Conservation (phyloP, 2,113 vertebrate species). For the Gulo gulo region DNA sequence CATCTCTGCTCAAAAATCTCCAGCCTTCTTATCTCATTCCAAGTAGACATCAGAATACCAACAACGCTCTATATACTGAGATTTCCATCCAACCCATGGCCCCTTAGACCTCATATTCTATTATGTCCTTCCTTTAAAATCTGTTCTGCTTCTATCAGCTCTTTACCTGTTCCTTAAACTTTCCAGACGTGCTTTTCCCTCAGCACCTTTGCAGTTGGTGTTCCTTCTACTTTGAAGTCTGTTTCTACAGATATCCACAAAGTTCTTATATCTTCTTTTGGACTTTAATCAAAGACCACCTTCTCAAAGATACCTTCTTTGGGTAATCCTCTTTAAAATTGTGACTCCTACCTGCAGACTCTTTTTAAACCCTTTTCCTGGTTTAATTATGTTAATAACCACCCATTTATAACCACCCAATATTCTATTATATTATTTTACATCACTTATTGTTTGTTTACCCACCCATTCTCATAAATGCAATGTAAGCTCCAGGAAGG, state of each 20-base stretch:
- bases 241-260: not conserved
- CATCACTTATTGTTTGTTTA: not conserved
- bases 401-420: not conserved
- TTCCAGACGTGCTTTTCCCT: not conserved
- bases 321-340: not conserved
- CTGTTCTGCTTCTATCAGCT: not conserved
- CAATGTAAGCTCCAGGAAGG: not conserved
- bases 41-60: not conserved
- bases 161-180: not conserved
- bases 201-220: not conserved
- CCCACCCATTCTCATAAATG: not conserved
- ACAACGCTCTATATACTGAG: not conserved
- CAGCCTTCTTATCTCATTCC: not conserved
- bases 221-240: not conserved
- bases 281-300: not conserved
- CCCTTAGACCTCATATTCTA: not conserved
- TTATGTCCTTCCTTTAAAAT: not conserved
- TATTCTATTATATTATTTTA: not conserved
- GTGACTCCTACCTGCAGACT: not conserved
- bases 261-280: not conserved
- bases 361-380: not conserved
- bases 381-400: not conserved
- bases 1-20: not conserved
- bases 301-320: not conserved
- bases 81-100: not conserved